Conservation (phyloP, 1,140 invertebrate species). For the Harpegnathos saltator region DNA sequence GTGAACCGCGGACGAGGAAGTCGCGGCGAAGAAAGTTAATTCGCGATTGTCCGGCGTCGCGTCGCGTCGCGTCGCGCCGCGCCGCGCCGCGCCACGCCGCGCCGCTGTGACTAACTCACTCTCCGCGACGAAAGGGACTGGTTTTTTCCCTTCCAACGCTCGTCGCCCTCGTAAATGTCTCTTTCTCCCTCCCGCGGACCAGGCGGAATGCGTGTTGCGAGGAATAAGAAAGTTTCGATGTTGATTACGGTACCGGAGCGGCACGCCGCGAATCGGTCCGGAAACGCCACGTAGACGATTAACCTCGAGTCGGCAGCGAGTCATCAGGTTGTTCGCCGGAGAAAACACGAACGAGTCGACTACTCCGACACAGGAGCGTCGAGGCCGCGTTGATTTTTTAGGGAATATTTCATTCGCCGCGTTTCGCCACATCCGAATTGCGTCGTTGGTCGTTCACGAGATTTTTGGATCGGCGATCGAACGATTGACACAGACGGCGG, state of each 20-base stretch:
- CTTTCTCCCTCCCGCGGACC: conserved; percentile 32
- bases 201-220: conserved; percentile 48
- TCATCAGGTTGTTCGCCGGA: not conserved
- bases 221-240: conserved; percentile 70
- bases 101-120: conserved; percentile 57
- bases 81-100: conserved; percentile 55
- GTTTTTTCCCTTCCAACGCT: conserved; percentile 55
- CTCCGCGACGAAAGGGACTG: conserved; percentile 26
- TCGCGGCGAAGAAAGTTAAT: conserved; percentile 70
- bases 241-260: conserved; percentile 18
- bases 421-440: too few relatives aligned
- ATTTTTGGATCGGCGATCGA: too few relatives aligned
- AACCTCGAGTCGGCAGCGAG: not conserved
- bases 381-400: too few relatives aligned
- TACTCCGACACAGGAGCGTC: too few relatives aligned
- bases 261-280: conserved; percentile 5
- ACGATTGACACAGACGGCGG: too few relatives aligned
- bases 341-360: not conserved
- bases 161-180: conserved; percentile 55
- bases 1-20: conserved; percentile 64
- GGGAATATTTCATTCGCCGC: too few relatives aligned
- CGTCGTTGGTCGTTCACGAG: too few relatives aligned
- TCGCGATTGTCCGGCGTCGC: conserved; percentile 65
- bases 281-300: conserved; percentile 42
- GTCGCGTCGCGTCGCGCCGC: conserved; percentile 42